phyloP scores from a whole-genome alignment of 2,113 vertebrate genomes.

The Nycticebus coucang region DNA sequence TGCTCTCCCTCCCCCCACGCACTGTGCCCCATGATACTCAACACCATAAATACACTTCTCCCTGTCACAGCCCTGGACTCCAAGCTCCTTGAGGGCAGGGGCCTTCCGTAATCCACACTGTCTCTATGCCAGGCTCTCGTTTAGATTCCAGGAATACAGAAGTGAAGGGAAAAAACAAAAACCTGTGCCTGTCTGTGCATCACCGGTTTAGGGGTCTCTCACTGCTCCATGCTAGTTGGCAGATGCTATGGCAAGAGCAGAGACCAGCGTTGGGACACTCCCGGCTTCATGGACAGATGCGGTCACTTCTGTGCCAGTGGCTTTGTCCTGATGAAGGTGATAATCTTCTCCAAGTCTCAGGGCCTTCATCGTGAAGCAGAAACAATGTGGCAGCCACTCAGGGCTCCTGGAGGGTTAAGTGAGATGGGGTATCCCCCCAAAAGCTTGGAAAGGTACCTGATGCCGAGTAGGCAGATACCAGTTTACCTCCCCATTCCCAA shows the following conservation, averaged over 20 bases:
- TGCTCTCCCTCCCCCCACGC: accelerated
- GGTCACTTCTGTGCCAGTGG: neutral
- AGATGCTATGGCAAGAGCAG: neutral
- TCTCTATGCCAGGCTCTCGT: neutral
- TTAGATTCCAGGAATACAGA: accelerated
- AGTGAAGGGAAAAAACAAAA: neutral
- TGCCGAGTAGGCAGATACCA: neutral
- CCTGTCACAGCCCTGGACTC: neutral
- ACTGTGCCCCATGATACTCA: accelerated
- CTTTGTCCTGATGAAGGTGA: neutral
- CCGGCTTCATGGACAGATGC: neutral
- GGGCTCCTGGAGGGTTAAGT: neutral
- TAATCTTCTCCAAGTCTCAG: neutral
- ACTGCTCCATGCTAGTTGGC: neutral
- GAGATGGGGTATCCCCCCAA: neutral
- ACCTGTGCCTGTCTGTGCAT: neutral
- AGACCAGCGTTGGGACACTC: neutral
- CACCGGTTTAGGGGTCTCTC: neutral
- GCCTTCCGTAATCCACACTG: neutral
- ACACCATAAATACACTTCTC: accelerated
- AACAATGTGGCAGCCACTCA: neutral
- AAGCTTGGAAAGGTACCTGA: neutral
- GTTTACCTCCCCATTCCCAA: neutral
- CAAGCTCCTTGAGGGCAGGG: neutral
- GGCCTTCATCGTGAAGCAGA: neutral